phyloP scores from a whole-genome alignment of 1,140 invertebrate species.

The Himalopsyche phryganea region DNA sequence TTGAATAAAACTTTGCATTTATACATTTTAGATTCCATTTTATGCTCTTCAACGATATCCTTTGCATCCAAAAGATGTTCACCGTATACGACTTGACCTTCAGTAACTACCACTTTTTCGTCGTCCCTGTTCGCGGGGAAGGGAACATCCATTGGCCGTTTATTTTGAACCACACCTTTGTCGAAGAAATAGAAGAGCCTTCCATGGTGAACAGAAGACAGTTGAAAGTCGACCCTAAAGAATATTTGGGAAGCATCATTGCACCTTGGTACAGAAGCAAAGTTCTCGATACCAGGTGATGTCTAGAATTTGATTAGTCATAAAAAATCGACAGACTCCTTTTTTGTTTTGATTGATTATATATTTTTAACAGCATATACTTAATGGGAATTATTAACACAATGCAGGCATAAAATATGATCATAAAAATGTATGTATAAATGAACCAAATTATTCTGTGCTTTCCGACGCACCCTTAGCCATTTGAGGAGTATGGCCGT shows the following conservation, averaged over 20 bases:
- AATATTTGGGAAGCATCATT: constrained; percentile 70
- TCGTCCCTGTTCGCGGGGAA: constrained; percentile 62
- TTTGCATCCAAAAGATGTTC: constrained; percentile 75
- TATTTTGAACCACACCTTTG: constrained; percentile 41
- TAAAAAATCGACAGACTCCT: no score
- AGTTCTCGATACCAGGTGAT: constrained; percentile 53
- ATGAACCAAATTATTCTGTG: no score
- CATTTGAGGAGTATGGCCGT: no score
- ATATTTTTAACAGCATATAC: no score
- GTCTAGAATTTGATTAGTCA: no score
- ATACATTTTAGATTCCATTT: constrained; percentile 62
- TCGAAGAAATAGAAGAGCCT: constrained; percentile 39
- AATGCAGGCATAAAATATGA: no score
- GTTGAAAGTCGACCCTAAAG: constrained; percentile 58
- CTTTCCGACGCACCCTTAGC: no score
- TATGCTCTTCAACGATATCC: constrained; percentile 63
- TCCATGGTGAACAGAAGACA: constrained; percentile 52
- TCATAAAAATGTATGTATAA: no score
- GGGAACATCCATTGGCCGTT: constrained; percentile 63
- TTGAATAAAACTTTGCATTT: no score
- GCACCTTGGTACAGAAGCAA: constrained; percentile 80
- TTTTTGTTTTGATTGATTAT: no score
- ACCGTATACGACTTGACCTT: constrained; percentile 63
- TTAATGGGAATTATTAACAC: no score
- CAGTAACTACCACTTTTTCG: constrained; percentile 65